Evolutionary conservation across 2,888 invertebrate species (phyloP).

Genomic region (Polydrusus cervinus): DNA sequence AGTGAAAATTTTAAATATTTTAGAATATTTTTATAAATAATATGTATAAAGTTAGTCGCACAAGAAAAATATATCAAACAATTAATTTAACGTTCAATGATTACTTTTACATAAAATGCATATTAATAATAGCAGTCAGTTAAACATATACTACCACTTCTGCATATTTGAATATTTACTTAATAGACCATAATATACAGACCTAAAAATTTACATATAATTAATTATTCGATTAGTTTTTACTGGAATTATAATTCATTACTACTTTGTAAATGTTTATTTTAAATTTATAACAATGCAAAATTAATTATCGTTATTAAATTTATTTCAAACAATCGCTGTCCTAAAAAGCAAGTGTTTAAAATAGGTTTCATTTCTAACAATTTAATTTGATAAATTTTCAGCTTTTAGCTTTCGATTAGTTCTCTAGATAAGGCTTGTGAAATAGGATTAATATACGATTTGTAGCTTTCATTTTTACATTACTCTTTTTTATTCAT

Average conservation of each 20-base stretch:
- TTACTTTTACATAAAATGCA: slow-evolving; percentile 48
- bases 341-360: slow-evolving; percentile 37
- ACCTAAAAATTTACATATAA: slow-evolving; percentile 53
- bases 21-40: no score
- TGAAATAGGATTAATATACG: no score
- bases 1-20: no score
- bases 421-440: no score
- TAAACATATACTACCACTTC: slow-evolving; percentile 48
- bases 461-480: no score
- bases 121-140: slow-evolving; percentile 46
- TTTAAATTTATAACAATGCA: slow-evolving; percentile 43
- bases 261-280: slow-evolving; percentile 46
- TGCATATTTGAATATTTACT: slow-evolving; percentile 53
- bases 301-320: slow-evolving; percentile 42
- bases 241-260: slow-evolving; percentile 44
- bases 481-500: no score
- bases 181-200: slow-evolving; percentile 46
- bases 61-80: neutral
- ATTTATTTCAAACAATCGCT: slow-evolving; percentile 37
- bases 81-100: slow-evolving; percentile 26
- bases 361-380: slow-evolving; percentile 27
- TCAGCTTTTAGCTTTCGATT: slow-evolving; percentile 11
- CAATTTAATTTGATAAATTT: slow-evolving; percentile 33
- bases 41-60: neutral
- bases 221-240: slow-evolving; percentile 51